Base-by-base conservation (phyloP, 2,888 invertebrate species). In the Epiperipatus broadwayi region DNA sequence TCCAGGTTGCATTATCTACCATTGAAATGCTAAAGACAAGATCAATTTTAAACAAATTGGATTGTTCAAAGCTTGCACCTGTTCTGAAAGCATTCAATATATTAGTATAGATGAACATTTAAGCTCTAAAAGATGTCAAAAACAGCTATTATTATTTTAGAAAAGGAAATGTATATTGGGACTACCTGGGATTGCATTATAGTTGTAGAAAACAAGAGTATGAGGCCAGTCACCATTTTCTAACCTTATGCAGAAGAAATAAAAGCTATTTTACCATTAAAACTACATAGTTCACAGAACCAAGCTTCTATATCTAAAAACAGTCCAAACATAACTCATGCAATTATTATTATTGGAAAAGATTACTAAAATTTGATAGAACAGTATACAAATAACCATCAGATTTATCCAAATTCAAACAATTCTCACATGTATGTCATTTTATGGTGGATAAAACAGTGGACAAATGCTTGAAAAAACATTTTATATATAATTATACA, bases 121-220 rank as follows among this genome's bases (percentile, higher is more conserved):
- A 1, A 77, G 74, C 48, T 71, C 7, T 25, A 10, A 25, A 10
- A 8, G 10, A 7, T 25, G 7, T 25, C 10, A 37, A 53, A 74
- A 43, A 71, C 75, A 45, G 70, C 76, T 49, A 57, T 81, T 51
- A 69, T 72, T 35, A 67, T 72, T 21, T 61, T 75, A 38, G 25
- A 25, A 25, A 68, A 70, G 21, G 73, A 75, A 50, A 63, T 91
- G 28, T 85, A 83, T 58, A 75, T 84, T 43, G 93, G 93, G 32
- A 93, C 93, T 1, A 83, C 84, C 4, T 81, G 84, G 78, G 95
- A 95, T 18, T 85, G 87, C 56, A 64, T 95, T 32, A 77, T 93
- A 37, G 78, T 91, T 4, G 81, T 84, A 0, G 85, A 87, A 56
- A 71, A 75, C 14, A 65, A 67, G 40, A 70, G 76, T 0, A 66